These are phyloP conservation scores for Orthonevra nobilis DNA, from an alignment of 2,888 invertebrate species.

Conservation along the genomic window DNA sequence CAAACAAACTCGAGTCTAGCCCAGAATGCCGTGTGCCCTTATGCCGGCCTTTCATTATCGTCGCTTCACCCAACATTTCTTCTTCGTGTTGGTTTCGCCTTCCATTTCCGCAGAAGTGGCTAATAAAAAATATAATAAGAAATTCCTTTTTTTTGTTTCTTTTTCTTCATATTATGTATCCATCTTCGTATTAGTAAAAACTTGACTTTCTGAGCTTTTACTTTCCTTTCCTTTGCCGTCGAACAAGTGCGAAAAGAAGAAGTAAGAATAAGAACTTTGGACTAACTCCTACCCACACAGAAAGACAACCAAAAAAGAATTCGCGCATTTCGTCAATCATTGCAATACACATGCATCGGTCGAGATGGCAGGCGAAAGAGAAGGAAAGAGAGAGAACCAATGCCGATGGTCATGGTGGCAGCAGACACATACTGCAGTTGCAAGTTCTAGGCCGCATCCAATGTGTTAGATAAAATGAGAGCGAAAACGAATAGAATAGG, in stretches of 20 bases:
- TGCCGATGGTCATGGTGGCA: background rate
- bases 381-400: constrained; percentile 1
- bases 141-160: background rate
- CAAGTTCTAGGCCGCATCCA: constrained; percentile 54
- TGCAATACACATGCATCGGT: constrained; percentile 7
- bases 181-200: constrained; percentile 34
- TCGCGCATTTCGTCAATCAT: background rate
- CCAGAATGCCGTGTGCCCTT: too few relatives aligned
- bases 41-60: constrained; percentile 43
- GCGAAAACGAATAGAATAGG: constrained; percentile 41
- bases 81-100: constrained; percentile 6
- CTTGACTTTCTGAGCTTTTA: constrained; percentile 56
- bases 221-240: constrained; percentile 41
- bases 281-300: constrained; percentile 7
- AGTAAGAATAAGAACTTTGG: too few relatives aligned
- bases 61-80: constrained; percentile 42
- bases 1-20: constrained; percentile 28
- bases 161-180: background rate
- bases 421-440: constrained; percentile 33
- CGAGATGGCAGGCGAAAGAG: constrained; percentile 5
- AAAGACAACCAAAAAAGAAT: background rate
- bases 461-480: constrained; percentile 48
- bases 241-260: constrained; percentile 3
- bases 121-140: constrained; percentile 17
- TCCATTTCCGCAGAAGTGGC: constrained; percentile 1